phyloP scores from a whole-genome alignment of 2,797 vertebrate species.

The Arrhamphus sclerolepis region DNA sequence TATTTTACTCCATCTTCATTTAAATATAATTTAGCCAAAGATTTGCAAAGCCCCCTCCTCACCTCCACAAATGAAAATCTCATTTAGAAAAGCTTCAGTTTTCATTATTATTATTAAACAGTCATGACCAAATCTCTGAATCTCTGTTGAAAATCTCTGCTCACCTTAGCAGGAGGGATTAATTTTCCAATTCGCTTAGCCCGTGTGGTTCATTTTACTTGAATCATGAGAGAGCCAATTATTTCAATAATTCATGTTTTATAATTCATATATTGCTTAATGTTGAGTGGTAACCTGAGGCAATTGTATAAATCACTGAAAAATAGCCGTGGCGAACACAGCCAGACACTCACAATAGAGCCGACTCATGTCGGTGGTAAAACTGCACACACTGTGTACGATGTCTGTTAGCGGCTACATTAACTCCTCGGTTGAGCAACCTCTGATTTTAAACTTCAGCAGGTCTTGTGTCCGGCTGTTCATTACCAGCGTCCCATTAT shows the following conservation, averaged over 20 bases:
- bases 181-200: constrained; percentile 49
- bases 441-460: constrained; percentile 21
- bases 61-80: background rate
- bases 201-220: constrained; percentile 48
- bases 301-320: constrained; percentile 37
- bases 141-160: constrained; percentile 11
- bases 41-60: background rate
- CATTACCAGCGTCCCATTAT: constrained; percentile 65
- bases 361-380: background rate
- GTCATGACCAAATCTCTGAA: constrained; percentile 14
- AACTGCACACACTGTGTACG: background rate
- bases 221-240: constrained; percentile 49
- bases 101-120: constrained; percentile 33
- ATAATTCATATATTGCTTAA: constrained; percentile 43
- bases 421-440: constrained; percentile 13
- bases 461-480: constrained; percentile 39
- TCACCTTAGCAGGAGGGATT: constrained; percentile 34
- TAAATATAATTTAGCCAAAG: constrained; percentile 32
- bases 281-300: constrained; percentile 37
- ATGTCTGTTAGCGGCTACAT: background rate
- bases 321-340: constrained; percentile 13
- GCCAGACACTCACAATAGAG: constrained; percentile 10
- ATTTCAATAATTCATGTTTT: constrained; percentile 49
- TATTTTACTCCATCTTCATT: constrained; percentile 18
- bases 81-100: constrained; percentile 19